Percentiles rank a stretch among this genome's conserved stretches.
Evolutionary conservation across 2,797 vertebrate species (phyloP).

Genomic region (Sebastes taczanowskii): DNA sequence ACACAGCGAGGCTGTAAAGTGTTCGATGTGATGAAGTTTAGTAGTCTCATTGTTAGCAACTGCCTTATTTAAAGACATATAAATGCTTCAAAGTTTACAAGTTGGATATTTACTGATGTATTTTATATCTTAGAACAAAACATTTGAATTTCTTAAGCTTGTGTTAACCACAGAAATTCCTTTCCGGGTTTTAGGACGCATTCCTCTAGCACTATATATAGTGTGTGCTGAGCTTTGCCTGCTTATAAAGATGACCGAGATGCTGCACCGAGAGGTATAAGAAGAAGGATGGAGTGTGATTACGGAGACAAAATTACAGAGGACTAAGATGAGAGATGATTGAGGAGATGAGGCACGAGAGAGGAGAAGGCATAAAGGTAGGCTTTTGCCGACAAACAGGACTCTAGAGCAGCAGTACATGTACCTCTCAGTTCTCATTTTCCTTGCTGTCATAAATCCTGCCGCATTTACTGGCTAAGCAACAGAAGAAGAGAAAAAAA

Average conservation of each 20-base stretch:
- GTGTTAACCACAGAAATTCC: too few relatives aligned
- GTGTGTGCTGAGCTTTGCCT: neutral
- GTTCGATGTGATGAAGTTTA: too few relatives aligned
- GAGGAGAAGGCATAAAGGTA: slow-evolving; percentile 10
- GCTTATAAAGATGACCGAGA: neutral
- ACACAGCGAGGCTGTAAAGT: too few relatives aligned
- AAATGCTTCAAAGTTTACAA: too few relatives aligned
- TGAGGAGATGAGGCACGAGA: slow-evolving; percentile 4
- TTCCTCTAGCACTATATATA: neutral
- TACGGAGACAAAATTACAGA: slow-evolving; percentile 1
- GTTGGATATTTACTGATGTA: too few relatives aligned
- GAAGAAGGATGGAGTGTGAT: slow-evolving; percentile 8
- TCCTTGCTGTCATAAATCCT: slow-evolving; percentile 19
- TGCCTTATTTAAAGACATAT: too few relatives aligned
- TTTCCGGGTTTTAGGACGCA: too few relatives aligned
- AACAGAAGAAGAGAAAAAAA: neutral
- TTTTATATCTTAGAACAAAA: too few relatives aligned
- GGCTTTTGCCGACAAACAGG: slow-evolving; percentile 8
- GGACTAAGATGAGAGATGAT: neutral
- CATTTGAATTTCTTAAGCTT: too few relatives aligned
- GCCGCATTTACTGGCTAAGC: slow-evolving; percentile 1
- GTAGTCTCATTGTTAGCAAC: too few relatives aligned
- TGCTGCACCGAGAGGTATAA: neutral
- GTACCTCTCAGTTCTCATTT: slow-evolving; percentile 39
- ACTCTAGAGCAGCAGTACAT: neutral